These are phyloP conservation scores for Liolophura sinensis DNA, from an alignment of 1,140 invertebrate species.

Conservation along the genomic window DNA sequence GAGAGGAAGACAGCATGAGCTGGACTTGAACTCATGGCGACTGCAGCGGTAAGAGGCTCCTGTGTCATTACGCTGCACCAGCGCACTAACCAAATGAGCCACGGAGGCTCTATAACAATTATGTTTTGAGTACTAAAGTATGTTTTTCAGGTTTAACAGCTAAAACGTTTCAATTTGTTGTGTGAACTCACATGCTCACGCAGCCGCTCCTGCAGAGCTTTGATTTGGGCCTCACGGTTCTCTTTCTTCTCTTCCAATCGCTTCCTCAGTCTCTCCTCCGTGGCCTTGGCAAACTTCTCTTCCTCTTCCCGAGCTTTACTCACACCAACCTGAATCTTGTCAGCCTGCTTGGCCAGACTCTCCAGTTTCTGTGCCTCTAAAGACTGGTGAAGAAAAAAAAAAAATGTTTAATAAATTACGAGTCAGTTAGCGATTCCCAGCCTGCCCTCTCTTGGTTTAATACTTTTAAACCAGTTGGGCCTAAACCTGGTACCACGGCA, in stretches of 20 bases:
- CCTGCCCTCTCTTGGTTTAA: too few relatives aligned
- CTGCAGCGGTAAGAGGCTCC: too few relatives aligned
- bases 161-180: neutral
- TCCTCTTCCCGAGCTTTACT: conserved; percentile 87
- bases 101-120: too few relatives aligned
- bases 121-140: too few relatives aligned
- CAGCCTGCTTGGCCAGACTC: conserved; percentile 73
- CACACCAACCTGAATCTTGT: conserved; percentile 88
- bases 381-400: conserved; percentile 64
- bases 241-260: conserved; percentile 87
- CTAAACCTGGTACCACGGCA: too few relatives aligned
- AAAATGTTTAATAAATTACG: neutral
- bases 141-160: too few relatives aligned
- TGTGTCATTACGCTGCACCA: too few relatives aligned
- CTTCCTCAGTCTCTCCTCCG: conserved; percentile 82
- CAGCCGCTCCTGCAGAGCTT: conserved; percentile 81
- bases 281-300: conserved; percentile 77
- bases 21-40: too few relatives aligned
- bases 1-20: too few relatives aligned
- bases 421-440: too few relatives aligned
- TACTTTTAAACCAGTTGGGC: too few relatives aligned
- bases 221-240: conserved; percentile 86
- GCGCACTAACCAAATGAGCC: too few relatives aligned
- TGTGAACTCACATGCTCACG: conserved; percentile 75
- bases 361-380: conserved; percentile 84